phyloP scores from a whole-genome alignment of 2,888 invertebrate species.

The Eilema caniola region DNA sequence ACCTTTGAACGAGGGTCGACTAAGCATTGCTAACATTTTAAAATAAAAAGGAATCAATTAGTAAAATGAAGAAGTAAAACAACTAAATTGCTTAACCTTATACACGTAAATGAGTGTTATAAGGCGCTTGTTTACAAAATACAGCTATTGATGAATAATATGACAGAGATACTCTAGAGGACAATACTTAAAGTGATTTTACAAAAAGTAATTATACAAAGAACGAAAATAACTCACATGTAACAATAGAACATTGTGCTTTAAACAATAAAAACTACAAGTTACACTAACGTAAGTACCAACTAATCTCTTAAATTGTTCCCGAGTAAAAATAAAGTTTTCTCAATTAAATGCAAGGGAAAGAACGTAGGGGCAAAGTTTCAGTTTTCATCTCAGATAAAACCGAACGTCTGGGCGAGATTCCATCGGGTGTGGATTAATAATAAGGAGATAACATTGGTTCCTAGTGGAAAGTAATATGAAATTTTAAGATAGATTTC shows the following conservation, averaged over 20 bases:
- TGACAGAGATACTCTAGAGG: not conserved
- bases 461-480: constrained; percentile 31
- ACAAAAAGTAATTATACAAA: not conserved
- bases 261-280: constrained; percentile 36
- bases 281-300: constrained; percentile 38
- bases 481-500: constrained; percentile 4
- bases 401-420: constrained; percentile 72
- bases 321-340: constrained; percentile 72
- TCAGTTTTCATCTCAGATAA: constrained; percentile 77
- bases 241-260: constrained; percentile 4
- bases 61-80: not conserved
- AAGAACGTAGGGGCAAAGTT: constrained; percentile 76
- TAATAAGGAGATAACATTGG: constrained; percentile 65
- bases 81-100: not conserved
- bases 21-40: constrained; percentile 54
- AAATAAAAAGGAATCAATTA: constrained; percentile 15
- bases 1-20: constrained; percentile 65
- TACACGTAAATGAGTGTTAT: not conserved
- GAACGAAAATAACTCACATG: not conserved
- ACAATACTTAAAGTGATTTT: not conserved
- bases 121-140: not conserved
- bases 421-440: constrained; percentile 74
- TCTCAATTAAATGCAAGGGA: constrained; percentile 75
- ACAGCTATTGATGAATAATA: not conserved
- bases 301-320: constrained; percentile 68